Evolutionary conservation across 2,113 vertebrate genomes (phyloP), one percentile per base, ranked within the genome.

Genomic region (Alouatta palliata): DNA sequence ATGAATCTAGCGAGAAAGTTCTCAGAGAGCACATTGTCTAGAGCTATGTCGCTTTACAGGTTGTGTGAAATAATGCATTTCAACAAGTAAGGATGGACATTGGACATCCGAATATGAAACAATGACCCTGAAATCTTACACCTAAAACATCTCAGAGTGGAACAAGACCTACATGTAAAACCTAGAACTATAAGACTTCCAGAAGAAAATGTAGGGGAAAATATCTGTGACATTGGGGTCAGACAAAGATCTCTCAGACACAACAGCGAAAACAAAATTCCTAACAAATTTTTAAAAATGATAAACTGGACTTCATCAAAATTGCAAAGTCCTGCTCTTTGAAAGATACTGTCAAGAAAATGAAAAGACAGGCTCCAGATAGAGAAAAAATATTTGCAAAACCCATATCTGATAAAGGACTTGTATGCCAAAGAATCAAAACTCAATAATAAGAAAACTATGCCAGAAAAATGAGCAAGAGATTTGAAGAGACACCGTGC

Each of bases 21-120:
- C 37, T 3, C 4, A 0, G 27, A 43, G 66, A 40, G 8, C 2
- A 3, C 27, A 0, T 23, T 14, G 1, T 45, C 21, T 8, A 47
- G n/a, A 79, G 47, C 10, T 45, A 3, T 2, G 11, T 45, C 40
- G 25, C 45, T 20, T 0, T 47, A 45, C 12, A 37, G 32, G 14
- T 5, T 9, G 5, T 7, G 20, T 9, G 54, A 77, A 92, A 54
- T 23, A 19, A 56, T 20, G 10, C 49, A 30, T 66, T 79, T 82
- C 16, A 75, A 30, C 40, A 75, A 37, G 8, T 3, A 3, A 4
- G 14, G 7, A 14, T 40, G 14, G 56, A 21, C 47, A 47, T 2
- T 2, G n/a, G 40, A 14, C 25, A 35, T 40, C 19, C 5, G 2
- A 0, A 19, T 5, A 32, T 32, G 37, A 30, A 56, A 17, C 52